A percentile compares a stretch with the other conserved stretches of the same genome.
Conservation (phyloP, 2,888 invertebrate genomes). For the Melikaiella ostensackeni region DNA sequence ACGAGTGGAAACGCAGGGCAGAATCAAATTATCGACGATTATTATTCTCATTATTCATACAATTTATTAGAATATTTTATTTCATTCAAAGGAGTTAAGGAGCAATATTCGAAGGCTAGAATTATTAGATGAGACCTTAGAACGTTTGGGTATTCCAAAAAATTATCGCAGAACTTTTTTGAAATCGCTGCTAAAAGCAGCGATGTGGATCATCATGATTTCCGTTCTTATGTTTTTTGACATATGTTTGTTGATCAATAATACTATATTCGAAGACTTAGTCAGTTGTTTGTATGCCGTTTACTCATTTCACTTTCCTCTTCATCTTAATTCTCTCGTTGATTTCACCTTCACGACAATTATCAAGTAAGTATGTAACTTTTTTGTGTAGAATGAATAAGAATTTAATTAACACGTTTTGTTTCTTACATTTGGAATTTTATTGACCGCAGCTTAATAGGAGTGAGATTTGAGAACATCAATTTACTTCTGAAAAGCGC, state of each 20-base stretch:
- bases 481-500: conserved; percentile 7
- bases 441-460: neutral
- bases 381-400: neutral
- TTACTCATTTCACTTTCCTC: neutral
- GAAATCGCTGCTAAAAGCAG: neutral
- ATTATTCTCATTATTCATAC: too few relatives aligned
- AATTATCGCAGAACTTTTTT: conserved; percentile 14
- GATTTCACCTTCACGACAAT: neutral
- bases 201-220: neutral
- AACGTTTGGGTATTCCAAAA: conserved; percentile 2
- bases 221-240: neutral
- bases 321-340: neutral
- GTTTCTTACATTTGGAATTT: neutral
- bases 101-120: conserved; percentile 5
- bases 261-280: neutral
- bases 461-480: conserved; percentile 11
- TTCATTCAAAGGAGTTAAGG: neutral
- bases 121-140: conserved; percentile 16
- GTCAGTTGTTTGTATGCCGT: neutral
- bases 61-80: neutral
- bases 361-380: neutral
- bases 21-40: too few relatives aligned
- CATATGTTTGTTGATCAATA: neutral
- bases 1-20: too few relatives aligned
- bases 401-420: neutral